Base-by-base conservation (phyloP, 1,140 invertebrate species). In the Pinna nobilis region DNA sequence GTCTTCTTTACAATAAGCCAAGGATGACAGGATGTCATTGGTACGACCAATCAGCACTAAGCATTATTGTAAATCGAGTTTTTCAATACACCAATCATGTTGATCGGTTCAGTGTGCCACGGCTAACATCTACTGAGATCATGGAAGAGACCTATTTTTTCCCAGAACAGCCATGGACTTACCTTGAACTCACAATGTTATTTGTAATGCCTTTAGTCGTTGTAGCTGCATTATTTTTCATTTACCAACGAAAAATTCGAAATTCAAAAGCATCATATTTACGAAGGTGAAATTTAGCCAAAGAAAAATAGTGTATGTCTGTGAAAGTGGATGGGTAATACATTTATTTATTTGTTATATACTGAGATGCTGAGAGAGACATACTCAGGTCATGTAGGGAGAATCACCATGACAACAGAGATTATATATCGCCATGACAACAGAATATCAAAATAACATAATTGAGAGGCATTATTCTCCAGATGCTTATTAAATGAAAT, bases 1-100 rank as follows among this genome's bases (percentile, higher is more conserved):
- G 84, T 64, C 80, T 86, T 57, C 76, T 84, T 55, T 76, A 80
- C 25, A 80, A 82, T n/a, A 68, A 68, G 7, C 84, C 84, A 33
- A 80, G 75, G 44, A 83, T 79, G 53, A 86, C 84, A 11, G 84
- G 84, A 1, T 86, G 84, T 67, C 84, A 86, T 65, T 77, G 79
- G 53, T 86, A 79, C 60, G 83, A 84, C 67, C 81, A 85, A 69
- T 86, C 84, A 41, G 80, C 75, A 1, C 74, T 85, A 20, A 85
- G 82, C 63, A 86, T 86, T 49, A 66, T 85, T 9, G 30, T 84
- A 9, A 83, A 86, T 60, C 73, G 83, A 37, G 81, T 72, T 3
- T 76, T 73, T 37, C 79, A 81, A 37, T 75, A 82, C 51, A 80
- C 79, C n/a, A 53, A 68, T 20, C 66, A 81, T 49, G 41, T 59